Base-by-base conservation (phyloP, 2,888 invertebrate genomes). In the Philereme vetulata region DNA sequence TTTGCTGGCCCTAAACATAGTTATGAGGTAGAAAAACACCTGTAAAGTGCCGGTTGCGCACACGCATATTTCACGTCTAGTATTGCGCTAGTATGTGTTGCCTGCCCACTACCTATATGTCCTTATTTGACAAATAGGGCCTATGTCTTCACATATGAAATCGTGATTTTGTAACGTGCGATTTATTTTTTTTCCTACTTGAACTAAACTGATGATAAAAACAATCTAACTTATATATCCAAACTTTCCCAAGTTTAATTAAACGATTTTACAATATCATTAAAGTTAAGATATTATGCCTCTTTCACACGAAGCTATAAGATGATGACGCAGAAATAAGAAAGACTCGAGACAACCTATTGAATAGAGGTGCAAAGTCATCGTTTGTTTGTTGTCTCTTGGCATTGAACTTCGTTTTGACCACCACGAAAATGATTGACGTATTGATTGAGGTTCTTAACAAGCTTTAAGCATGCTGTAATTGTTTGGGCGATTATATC, bases 401-500 rank as follows among this genome's bases (percentile, higher is more conserved):
- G 81, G 72, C 84, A 85, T 79, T 88, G 86, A 88, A 86, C 85
- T 83, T 82, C 72, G 66, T 64, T 67, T 54, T 72, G 74, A 70
- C 65, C 61, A 57, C 54, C 44, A 36, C 58, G 46, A 62, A 65
- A 61, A 71, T 74, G 74, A 76, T 72, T 72, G 70, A 75, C 74
- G 68, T 55, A 65, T 36, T 59, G 57, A 63, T 66, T 60, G 64
- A 52, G 42, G 52, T 57, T 61, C 57, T 34, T 40, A 56, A 48
- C 38, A 40, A 51, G 36, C 51, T 36, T 51, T 38, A 51, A 50
- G 48, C 21, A 57, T 47, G 21, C 21, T 42, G 46, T 61, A 50
- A 46, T 52, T 57, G 34, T 58, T 52, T 10, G 44, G 56, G 38
- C 8, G 0, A 8, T 62, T 4, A 57, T 42, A 4, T 42, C 10